A percentile compares a stretch with the other conserved stretches of the same genome.
phyloP scores from a whole-genome alignment of 2,797 vertebrate genomes.

The Remorina albescens region DNA sequence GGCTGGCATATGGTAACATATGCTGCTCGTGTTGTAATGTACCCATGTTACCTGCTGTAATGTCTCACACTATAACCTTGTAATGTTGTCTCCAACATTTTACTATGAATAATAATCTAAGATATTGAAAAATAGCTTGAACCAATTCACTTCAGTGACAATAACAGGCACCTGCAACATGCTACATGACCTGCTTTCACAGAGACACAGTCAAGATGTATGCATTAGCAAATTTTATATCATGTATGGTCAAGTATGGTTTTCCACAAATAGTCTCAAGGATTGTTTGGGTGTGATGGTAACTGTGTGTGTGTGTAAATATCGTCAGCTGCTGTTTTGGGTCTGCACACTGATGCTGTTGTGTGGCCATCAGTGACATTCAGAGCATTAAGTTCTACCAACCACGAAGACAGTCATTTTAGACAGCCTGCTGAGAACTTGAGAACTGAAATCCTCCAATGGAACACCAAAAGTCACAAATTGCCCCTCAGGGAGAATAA shows the following conservation, averaged over 20 bases:
- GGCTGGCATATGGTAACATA: no score
- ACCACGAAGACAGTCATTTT: not conserved
- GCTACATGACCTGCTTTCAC: no score
- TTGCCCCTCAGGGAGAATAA: no score
- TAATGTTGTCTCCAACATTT: not conserved
- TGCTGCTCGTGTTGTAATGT: no score
- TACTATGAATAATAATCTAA: not conserved
- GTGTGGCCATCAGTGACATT: not conserved
- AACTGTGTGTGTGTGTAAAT: not conserved
- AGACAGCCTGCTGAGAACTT: not conserved
- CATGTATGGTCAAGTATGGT: not conserved
- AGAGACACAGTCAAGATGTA: not conserved
- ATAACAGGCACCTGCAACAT: no score
- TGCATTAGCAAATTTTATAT: not conserved
- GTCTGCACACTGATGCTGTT: not conserved
- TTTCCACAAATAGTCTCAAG: not conserved
- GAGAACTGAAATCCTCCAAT: not conserved
- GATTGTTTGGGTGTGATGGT: no score
- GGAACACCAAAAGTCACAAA: no score
- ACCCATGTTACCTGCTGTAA: no score
- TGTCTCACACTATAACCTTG: no score
- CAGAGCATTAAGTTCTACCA: not conserved
- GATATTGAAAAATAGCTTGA: not conserved
- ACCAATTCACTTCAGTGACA: not conserved
- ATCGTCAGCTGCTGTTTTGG: not conserved